Evolutionary conservation across 2,113 vertebrate species (phyloP), one percentile per base, ranked within the genome.

Genomic region (Toxotes jaculatrix): DNA sequence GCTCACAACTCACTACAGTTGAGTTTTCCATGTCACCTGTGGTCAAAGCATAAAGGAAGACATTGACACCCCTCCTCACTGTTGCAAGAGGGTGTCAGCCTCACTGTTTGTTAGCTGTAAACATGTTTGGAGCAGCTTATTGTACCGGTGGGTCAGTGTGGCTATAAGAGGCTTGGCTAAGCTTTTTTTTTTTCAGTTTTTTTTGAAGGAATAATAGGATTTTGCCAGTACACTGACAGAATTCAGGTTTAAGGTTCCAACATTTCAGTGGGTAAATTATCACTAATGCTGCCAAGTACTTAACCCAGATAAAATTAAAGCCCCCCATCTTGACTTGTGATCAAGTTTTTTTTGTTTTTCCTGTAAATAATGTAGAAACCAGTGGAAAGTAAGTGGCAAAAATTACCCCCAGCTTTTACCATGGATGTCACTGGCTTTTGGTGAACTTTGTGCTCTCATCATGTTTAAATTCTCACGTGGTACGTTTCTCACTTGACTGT

Each of bases 161-260:
- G 55, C 31, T 71, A 47, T 67, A 83, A 83, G 78, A 83, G 62
- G 82, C 49, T 86, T 87, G 67, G 64, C 49, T 51, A 1, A 57
- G 74, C 36, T 47, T 69, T 78, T 43, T 80, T 60, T 56, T 23
- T 27, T 27, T 27, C 27, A 27, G 27, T 27, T 27, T 68, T 63
- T 72, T 84, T 84, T 80, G 31, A 14, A 66, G 42, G 56, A 83
- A 79, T 86, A 71, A 85, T 66, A 87, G 60, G 81, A 77, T 83
- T 88, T 83, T 62, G 8, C 6, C 53, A 51, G 42, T 14, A 45
- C 42, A 62, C 47, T 12, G 34, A 73, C 5, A 36, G 10, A 76
- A 68, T 51, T 79, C 40, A 64, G 43, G 36, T 77, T 70, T 74
- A 60, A 67, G 32, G n/a, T 66, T 79, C 21, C 36, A 36, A 57